These are phyloP conservation scores for Anas bernieri DNA, from an alignment of 2,797 vertebrate genomes.

Conservation along the genomic window DNA sequence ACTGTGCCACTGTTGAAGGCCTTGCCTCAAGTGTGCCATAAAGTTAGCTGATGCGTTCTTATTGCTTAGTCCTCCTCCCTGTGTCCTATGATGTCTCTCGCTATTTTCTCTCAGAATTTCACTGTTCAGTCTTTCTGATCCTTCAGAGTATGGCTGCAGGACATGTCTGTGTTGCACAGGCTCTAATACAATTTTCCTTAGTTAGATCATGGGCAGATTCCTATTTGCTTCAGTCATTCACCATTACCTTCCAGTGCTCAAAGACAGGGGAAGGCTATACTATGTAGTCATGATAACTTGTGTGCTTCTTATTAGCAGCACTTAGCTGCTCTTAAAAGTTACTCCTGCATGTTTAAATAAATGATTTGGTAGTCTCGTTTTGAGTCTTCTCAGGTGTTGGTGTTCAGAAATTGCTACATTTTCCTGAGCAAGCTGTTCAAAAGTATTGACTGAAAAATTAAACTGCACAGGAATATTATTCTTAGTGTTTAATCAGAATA, in stretches of 20 bases:
- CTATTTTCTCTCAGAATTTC: not conserved
- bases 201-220: not conserved
- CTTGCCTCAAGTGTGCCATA: not conserved
- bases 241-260: not conserved
- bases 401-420: not conserved
- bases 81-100: not conserved
- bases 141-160: not conserved
- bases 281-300: not conserved
- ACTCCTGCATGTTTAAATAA: not conserved
- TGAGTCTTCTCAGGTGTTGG: not conserved
- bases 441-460: not conserved
- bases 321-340: not conserved
- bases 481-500: not conserved
- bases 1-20: not conserved
- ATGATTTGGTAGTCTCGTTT: not conserved
- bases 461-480: not conserved
- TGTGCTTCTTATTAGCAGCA: not conserved
- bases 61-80: not conserved
- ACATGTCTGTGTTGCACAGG: not conserved
- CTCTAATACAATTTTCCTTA: not conserved
- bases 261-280: not conserved
- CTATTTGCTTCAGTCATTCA: not conserved
- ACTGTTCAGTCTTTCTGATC: not conserved
- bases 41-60: not conserved
- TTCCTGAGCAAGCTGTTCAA: not conserved